Base-by-base conservation (phyloP, 2,888 invertebrate genomes). In the Saturnia pavonia region DNA sequence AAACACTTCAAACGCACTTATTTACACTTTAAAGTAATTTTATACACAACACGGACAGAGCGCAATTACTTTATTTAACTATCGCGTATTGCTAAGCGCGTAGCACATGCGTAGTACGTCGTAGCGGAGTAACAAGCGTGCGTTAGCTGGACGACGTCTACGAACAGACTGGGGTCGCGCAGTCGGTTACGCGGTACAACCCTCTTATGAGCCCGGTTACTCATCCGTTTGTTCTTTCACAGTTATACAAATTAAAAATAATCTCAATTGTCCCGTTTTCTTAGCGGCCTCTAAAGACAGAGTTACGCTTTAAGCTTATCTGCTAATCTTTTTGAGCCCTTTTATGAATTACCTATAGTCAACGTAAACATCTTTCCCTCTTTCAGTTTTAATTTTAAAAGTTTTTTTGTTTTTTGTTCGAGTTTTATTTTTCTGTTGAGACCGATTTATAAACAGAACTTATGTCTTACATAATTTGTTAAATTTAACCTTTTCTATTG, bases 201-300 rank as follows among this genome's bases (percentile, higher is more conserved):
- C 74, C 77, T 76, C 73, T 77, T 80, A 80, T 80, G 84, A 83
- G 82, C 81, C 81, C 76, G 80, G 79, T 82, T 82, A 82, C 82
- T 82, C 82, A 82, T 86, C 82, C 84, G 85, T 85, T 85, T 85
- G 82, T 82, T 84, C 80, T 81, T 81, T 84, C 82, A 43, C 81
- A 82, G 84, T 84, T 85, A 84, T 80, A 82, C 80, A 79, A 78
- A 76, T 78, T 70, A 77, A 76, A 79, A 79, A 81, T 80, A 77
- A 75, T 76, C 75, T 74, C 75, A 74, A 79, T 73, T 76, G 77
- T 80, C 75, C 76, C 72, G 77, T 77, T 81, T 81, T 70, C 70
- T 70, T 74, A 72, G 72, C 71, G 75, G 71, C 77, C 70, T 73
- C 68, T 27, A 60, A 69, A 51, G 16, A 40, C 19, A 70, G 34